Conservation (phyloP, 2,888 invertebrate genomes). For the Latrodectus hesperus region DNA sequence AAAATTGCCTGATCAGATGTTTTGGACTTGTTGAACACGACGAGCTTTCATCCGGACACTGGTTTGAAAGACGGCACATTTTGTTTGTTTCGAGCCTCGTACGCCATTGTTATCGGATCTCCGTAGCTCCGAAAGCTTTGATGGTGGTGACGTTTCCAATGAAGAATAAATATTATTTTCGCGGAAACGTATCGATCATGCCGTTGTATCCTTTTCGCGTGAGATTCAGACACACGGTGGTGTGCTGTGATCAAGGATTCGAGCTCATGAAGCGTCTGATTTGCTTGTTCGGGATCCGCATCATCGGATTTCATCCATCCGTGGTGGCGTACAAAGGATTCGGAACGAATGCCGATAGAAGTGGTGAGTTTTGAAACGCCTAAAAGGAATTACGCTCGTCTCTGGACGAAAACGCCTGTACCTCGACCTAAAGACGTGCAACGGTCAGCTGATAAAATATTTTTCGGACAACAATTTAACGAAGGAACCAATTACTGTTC, state of each 20-base stretch:
- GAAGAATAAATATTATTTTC: neutral
- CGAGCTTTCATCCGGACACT: too few relatives aligned
- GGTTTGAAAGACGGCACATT: too few relatives aligned
- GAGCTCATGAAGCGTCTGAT: neutral
- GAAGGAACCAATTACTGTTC: constrained; percentile 13
- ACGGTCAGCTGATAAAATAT: constrained; percentile 24
- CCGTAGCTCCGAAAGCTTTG: too few relatives aligned
- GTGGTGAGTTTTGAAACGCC: constrained; percentile 16
- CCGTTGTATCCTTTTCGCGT: neutral
- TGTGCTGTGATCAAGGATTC: neutral
- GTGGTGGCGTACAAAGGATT: neutral
- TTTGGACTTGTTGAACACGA: too few relatives aligned
- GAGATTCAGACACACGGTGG: too few relatives aligned
- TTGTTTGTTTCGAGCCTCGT: too few relatives aligned
- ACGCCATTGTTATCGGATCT: too few relatives aligned
- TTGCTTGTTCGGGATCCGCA: neutral
- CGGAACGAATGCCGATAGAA: neutral
- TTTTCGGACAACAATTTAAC: constrained; percentile 31
- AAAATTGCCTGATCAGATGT: too few relatives aligned
- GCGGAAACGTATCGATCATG: neutral
- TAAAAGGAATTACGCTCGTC: constrained; percentile 24
- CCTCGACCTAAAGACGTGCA: neutral
- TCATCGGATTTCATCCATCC: neutral
- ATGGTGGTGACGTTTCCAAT: too few relatives aligned
- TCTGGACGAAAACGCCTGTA: neutral